These are phyloP conservation scores for Helicoverpa assulta DNA, from an alignment of 2,888 invertebrate genomes.

Conservation along the genomic window DNA sequence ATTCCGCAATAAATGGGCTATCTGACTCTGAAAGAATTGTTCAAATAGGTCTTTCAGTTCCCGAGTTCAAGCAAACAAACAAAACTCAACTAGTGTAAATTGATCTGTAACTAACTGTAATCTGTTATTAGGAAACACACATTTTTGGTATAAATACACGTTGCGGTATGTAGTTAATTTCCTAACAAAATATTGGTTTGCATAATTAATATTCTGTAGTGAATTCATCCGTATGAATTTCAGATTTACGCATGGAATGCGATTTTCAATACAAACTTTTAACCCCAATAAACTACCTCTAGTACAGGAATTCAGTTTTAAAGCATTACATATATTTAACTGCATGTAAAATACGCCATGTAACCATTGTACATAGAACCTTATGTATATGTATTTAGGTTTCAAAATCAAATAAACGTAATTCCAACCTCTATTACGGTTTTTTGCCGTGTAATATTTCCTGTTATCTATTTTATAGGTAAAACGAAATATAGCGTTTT, in stretches of 20 bases:
- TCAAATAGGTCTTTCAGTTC: too few relatives aligned
- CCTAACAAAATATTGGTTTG: background rate
- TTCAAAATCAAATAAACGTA: too few relatives aligned
- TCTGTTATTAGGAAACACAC: too few relatives aligned
- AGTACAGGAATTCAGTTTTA: background rate
- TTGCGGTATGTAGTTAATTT: background rate
- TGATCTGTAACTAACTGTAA: too few relatives aligned
- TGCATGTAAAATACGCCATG: background rate
- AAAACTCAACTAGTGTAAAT: too few relatives aligned
- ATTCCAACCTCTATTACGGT: too few relatives aligned
- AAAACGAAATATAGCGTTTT: too few relatives aligned
- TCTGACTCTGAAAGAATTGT: too few relatives aligned
- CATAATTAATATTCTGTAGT: background rate
- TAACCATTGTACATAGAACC: background rate
- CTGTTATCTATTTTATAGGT: too few relatives aligned
- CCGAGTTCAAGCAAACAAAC: too few relatives aligned
- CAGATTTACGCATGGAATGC: background rate
- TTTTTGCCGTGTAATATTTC: too few relatives aligned
- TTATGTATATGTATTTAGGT: background rate
- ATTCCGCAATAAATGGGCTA: too few relatives aligned
- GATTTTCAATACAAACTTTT: background rate
- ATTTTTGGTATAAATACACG: background rate
- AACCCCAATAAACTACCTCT: background rate
- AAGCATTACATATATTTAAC: background rate
- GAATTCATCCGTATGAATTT: constrained; percentile 1